A percentile compares a stretch with the other conserved stretches of the same genome.
Conservation (phyloP, 2,113 vertebrate species). For the Pycnonotus jocosus region DNA sequence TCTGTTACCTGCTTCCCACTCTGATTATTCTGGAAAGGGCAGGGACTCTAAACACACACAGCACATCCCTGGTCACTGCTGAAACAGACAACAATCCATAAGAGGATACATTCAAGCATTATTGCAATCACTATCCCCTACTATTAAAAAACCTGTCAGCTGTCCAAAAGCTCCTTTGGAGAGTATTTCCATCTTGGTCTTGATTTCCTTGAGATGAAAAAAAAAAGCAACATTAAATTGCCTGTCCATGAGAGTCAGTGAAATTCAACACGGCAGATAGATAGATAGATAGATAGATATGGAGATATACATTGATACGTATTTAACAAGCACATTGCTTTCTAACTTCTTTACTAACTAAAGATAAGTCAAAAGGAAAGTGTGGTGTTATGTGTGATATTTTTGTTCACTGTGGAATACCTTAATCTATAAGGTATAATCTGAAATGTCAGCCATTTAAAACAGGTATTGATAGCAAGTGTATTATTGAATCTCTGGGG, state of each 20-base stretch:
- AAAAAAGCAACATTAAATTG: not conserved
- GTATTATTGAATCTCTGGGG: not conserved
- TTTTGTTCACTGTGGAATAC: not conserved
- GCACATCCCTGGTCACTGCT: fast-evolving
- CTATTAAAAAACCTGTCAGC: not conserved
- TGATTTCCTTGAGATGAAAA: not conserved
- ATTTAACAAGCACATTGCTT: not conserved
- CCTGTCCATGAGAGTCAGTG: not conserved
- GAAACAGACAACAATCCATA: not conserved
- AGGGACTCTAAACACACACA: not conserved
- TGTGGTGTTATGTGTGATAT: not conserved
- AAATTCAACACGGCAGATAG: not conserved
- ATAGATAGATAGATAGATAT: no score
- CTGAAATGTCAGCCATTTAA: not conserved
- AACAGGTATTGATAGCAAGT: not conserved
- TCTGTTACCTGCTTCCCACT: not conserved
- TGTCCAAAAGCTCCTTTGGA: not conserved
- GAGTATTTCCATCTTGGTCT: not conserved
- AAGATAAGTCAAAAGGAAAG: not conserved
- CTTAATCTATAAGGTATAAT: not conserved
- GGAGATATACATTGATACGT: not conserved
- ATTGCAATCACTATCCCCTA: not conserved
- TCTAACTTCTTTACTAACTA: not conserved
- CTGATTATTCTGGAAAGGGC: not conserved
- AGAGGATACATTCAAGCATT: not conserved